Evolutionary conservation across 1,140 invertebrate genomes (phyloP), one percentile per base, ranked within the genome.

Genomic region (Papilio polytes): DNA sequence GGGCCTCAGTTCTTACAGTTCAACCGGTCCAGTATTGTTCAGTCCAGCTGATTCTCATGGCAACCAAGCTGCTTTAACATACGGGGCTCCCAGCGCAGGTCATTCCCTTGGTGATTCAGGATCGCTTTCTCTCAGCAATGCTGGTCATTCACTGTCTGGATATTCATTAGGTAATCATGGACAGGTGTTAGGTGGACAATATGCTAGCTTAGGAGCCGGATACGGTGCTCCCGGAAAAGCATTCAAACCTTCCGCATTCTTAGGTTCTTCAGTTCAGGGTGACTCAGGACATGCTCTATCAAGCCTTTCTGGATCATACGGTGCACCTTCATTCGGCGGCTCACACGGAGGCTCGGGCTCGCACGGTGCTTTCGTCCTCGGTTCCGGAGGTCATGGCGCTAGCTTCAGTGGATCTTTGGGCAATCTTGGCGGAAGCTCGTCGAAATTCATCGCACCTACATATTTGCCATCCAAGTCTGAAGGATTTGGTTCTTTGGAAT

Each of bases 21-120:
- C 92, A 53, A 94, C 92, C 78, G 92, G 92, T 59, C 94, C 94
- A 36, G 92, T 94, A 12, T 74, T 95, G 12, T 95, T 95, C 80
- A 86, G 85, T 74, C 91, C 92, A 8, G 81, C 87, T 31, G 91
- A 91, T 41, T 82, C 87, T 74, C 85, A 88, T 4, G 82, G 81
- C 31, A 86, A 83, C 44, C 86, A 87, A 78, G 82, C 87, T 3
- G 79, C 88, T 80, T 80, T 85, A 15, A 86, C 79, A 20, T 92
- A 91, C 53, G 86, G 83, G 53, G 85, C 86, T 44, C 85, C 89
- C 41, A 92, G 81, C 73, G 84, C 87, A 79, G 89, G 89, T 26
- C 91, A 92, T 26, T 86, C 88, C 20, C 85, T 87, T 15, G 85
- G 87, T 76, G 87, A 88, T 15, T 83, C 83, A 20, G 76, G 81